Evolutionary conservation across 1,140 invertebrate species (phyloP), one percentile per base, ranked within the genome.

Genomic region (Harlomillsia oculata): DNA sequence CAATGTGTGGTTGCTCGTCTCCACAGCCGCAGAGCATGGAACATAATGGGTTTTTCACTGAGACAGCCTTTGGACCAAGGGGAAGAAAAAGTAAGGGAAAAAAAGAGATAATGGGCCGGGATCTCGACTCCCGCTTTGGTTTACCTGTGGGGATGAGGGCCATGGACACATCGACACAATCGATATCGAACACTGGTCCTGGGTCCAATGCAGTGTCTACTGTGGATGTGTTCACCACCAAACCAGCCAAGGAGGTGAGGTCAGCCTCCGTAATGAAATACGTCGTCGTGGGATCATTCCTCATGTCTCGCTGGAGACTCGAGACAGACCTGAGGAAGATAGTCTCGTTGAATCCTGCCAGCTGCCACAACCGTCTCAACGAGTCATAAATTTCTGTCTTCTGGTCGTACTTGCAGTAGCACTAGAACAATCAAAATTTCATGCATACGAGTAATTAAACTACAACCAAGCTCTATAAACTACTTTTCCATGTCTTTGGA

Each of bases 331-430:
- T 29, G 40, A 43, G 30, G 37, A 61, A 65, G 40, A 39, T 55
- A 37, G 57, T 65, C 32, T 46, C 39, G 40, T 65, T 62, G 41
- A 62, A 62, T 23, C 57, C 45, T 11, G 53, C 56, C 18, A 62
- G 39, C 36, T 62, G 60, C 64, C 63, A 65, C 14, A 65, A 55
- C 48, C 53, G 36, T 18, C 34, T 37, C 32, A 65, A 40, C 8
- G 60, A 53, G 51, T 65, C 64, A 60, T 62, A 62, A 62, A 65
- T 62, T 49, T 62, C 57, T 39, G 60, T 62, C 52, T 49, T 53
- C 32, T 65, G 60, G 52, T 62, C 60, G 55, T 65, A 65, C 52
- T 65, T 65, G 53, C 64, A 65, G 48, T 50, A 65, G 40, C 64
- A 65, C 9, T 59, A n/a, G n/a, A n/a, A n/a, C n/a, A n/a, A n/a